Evolutionary conservation across 2,113 vertebrate species (phyloP).

Genomic region (Camelus dromedarius): DNA sequence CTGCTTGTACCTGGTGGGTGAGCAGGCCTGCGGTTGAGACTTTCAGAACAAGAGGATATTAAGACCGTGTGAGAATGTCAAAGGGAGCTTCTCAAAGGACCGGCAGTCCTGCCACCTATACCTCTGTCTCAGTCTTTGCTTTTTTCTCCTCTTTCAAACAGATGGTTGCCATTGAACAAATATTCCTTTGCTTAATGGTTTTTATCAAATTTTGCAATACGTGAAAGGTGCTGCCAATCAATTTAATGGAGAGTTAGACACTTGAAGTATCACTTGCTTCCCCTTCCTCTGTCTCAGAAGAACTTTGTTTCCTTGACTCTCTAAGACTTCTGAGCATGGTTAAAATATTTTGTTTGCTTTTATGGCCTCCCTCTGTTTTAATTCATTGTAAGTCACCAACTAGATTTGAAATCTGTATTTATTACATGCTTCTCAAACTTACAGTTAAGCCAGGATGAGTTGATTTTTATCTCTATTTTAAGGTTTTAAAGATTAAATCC

Average conservation of each 20-base stretch:
- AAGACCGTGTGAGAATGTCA: background rate
- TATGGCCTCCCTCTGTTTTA: background rate
- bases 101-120: background rate
- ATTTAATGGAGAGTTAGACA: background rate
- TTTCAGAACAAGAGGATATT: background rate
- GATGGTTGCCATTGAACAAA: background rate
- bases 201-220: background rate
- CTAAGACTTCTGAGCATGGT: background rate
- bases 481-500: constrained; percentile 6
- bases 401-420: background rate
- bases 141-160: background rate
- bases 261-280: background rate
- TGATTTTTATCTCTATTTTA: constrained; percentile 2
- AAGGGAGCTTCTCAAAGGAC: background rate
- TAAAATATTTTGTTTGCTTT: background rate
- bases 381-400: background rate
- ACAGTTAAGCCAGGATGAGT: background rate
- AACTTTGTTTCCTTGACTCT: background rate
- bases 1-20: fast-evolving
- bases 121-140: background rate
- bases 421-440: background rate
- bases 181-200: background rate
- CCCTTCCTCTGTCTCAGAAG: background rate
- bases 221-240: background rate
- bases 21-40: background rate